phyloP scores from a whole-genome alignment of 1,140 invertebrate species.

The Stratiolaelaps scimitus region DNA sequence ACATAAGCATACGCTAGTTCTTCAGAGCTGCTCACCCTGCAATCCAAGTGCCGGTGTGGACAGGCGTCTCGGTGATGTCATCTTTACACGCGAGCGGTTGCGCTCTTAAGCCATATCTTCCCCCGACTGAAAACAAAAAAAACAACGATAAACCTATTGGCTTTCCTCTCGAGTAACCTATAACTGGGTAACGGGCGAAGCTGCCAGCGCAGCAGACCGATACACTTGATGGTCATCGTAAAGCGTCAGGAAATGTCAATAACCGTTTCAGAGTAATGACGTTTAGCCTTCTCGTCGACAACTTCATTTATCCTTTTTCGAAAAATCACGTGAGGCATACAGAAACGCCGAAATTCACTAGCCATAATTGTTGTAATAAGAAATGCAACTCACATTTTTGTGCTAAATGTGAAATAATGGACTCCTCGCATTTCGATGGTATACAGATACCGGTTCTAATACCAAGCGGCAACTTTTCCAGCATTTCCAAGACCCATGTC shows the following conservation, averaged over 20 bases:
- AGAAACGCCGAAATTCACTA: too few species aligned
- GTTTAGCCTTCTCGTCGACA: too few species aligned
- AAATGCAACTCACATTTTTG: conserved; percentile 16
- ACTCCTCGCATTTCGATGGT: conserved; percentile 6
- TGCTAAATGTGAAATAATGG: neutral
- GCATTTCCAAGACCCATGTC: neutral
- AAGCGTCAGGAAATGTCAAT: too few species aligned
- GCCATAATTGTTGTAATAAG: too few species aligned
- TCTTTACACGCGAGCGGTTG: neutral
- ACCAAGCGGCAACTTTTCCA: neutral
- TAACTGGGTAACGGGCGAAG: too few species aligned
- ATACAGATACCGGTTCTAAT: neutral
- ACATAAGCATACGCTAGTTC: too few species aligned
- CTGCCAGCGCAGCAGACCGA: too few species aligned
- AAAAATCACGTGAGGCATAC: too few species aligned
- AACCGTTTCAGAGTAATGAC: too few species aligned
- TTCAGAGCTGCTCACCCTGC: neutral
- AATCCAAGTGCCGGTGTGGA: neutral
- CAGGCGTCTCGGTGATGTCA: neutral
- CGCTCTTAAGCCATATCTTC: neutral
- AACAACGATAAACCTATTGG: neutral
- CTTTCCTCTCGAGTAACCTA: too few species aligned
- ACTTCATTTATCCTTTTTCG: too few species aligned
- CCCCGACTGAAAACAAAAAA: neutral
- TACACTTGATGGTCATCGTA: too few species aligned